These are phyloP conservation scores for Hipparchia sbordonii DNA, from an alignment of 2,888 invertebrate species.

Conservation along the genomic window DNA sequence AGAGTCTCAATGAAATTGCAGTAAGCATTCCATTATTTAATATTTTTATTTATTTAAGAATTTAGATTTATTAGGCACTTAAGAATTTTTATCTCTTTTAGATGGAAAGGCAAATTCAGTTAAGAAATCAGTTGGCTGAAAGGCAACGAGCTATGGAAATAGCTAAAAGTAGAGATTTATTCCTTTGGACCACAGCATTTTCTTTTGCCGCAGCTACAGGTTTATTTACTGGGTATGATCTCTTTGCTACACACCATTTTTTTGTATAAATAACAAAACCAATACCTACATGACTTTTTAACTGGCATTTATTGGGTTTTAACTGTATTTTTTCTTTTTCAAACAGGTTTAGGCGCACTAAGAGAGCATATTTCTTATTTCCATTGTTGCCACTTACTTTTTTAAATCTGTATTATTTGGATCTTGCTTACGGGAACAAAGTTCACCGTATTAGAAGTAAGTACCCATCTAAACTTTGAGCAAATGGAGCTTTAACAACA, in stretches of 20 bases:
- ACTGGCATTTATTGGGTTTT: too few relatives aligned
- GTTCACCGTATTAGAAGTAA: slow-evolving; percentile 88
- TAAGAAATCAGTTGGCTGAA: slow-evolving; percentile 91
- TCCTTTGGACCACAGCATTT: slow-evolving; percentile 88
- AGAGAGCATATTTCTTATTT: slow-evolving; percentile 82
- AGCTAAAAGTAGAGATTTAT: slow-evolving; percentile 87
- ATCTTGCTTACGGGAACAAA: slow-evolving; percentile 90
- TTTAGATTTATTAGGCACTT: not conserved
- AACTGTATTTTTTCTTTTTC: not conserved
- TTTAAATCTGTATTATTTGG: slow-evolving; percentile 87
- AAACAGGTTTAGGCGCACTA: slow-evolving; percentile 83
- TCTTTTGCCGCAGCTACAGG: slow-evolving; percentile 82
- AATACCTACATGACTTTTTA: not conserved
- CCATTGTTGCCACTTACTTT: slow-evolving; percentile 89
- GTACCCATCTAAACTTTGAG: slow-evolving; percentile 40
- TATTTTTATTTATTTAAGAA: not conserved
- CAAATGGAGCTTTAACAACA: too few relatives aligned
- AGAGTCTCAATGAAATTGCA: slow-evolving; percentile 85
- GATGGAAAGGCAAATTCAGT: slow-evolving; percentile 91
- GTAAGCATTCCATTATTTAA: slow-evolving; percentile 58
- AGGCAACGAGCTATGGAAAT: slow-evolving; percentile 87
- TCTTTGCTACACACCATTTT: not conserved
- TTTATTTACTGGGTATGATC: slow-evolving; percentile 75
- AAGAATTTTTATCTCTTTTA: slow-evolving; percentile 48
- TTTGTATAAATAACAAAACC: not conserved